These are phyloP conservation scores for Esperia sulphurella DNA, from an alignment of 2,888 invertebrate species.

Conservation along the genomic window DNA sequence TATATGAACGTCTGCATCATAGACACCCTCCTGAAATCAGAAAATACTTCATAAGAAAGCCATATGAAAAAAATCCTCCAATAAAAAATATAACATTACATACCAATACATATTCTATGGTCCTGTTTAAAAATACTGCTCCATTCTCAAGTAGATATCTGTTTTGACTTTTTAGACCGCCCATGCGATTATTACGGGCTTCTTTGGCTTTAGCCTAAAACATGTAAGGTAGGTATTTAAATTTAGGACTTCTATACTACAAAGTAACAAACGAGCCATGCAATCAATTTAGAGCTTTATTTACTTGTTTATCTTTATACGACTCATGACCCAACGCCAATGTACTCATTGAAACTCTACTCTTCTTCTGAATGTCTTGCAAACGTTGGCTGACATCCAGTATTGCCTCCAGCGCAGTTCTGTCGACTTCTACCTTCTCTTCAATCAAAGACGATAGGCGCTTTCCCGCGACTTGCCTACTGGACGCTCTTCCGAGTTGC, in stretches of 20 bases:
- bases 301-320: slow-evolving; percentile 75
- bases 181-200: slow-evolving; percentile 71
- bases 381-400: slow-evolving; percentile 60
- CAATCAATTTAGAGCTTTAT: slow-evolving; percentile 31
- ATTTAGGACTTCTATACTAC: not conserved
- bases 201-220: slow-evolving; percentile 82
- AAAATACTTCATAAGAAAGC: too few relatives aligned
- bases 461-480: slow-evolving; percentile 21
- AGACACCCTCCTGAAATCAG: slow-evolving; percentile 81
- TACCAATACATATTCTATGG: slow-evolving; percentile 78
- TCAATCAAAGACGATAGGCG: not conserved
- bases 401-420: slow-evolving; percentile 62
- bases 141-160: slow-evolving; percentile 84
- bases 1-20: slow-evolving; percentile 82
- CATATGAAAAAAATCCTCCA: too few relatives aligned
- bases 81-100: slow-evolving; percentile 15
- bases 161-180: slow-evolving; percentile 70
- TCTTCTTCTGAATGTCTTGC: slow-evolving; percentile 57
- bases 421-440: slow-evolving; percentile 48
- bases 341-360: slow-evolving; percentile 63
- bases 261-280: slow-evolving; percentile 4
- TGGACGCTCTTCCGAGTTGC: slow-evolving; percentile 28
- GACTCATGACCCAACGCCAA: slow-evolving; percentile 62
- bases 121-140: slow-evolving; percentile 75
- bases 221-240: not conserved